Evolutionary conservation across 1,140 invertebrate genomes (phyloP), one percentile per base, ranked within the genome.

Genomic region (Doryteuthis pealeii): DNA sequence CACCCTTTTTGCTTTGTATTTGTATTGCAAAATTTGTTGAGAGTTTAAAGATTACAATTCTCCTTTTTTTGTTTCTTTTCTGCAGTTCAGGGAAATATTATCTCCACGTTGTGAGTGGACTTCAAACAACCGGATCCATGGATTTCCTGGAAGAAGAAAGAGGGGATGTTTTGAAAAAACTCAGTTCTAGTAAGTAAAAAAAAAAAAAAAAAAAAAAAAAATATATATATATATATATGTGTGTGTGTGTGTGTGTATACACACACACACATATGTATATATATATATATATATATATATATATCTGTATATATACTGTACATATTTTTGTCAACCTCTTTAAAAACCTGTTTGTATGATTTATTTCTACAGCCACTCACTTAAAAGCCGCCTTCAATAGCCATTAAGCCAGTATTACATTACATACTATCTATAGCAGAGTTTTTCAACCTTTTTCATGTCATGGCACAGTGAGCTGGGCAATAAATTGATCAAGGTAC

Each of bases 111-210:
- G 31, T 31, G 8, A 32, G 30, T 18, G 30, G 30, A 8, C 22
- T 68, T 31, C n/a, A 68, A 22, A 2, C 5, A 6, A 22, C 66
- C 26, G 30, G 32, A 33, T 32, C 66, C 1, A 26, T 30, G 22
- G 66, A 68, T 68, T 68, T 30, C 28, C 66, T 68, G 10, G 66
- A 68, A 68, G 66, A 68, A 22, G 66, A 68, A 22, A 68, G 66
- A 68, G 66, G 30, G 22, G 32, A 68, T 8, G 22, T 68, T 12
- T 33, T 68, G 66, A 68, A 68, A 30, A 12, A 68, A 22, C 32
- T 68, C 3, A 68, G 66, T 31, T 10, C 22, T 30, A 18, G 66
- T 68, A 22, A 68, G 66, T 68, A 31, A 18, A 4, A 10, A 10
- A 40, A 40, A 3, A n/a, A 28, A 5, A 18, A n/a, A 62, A n/a